Conservation (phyloP, 2,113 vertebrate genomes). For the Lampris incognitus region DNA sequence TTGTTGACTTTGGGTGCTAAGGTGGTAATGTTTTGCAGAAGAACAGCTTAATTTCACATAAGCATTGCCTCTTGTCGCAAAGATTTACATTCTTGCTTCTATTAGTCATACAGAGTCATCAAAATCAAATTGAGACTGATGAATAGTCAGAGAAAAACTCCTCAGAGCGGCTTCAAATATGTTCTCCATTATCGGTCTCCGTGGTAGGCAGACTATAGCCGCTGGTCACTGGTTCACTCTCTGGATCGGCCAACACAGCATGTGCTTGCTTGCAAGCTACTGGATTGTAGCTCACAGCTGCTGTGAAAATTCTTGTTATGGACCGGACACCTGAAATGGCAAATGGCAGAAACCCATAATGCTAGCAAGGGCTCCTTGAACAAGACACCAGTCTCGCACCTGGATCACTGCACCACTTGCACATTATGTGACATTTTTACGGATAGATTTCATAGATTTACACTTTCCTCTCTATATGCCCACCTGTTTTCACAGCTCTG, state of each 20-base stretch:
- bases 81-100: too few species aligned
- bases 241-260: neutral
- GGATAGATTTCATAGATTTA: too few species aligned
- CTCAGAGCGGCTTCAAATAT: too few species aligned
- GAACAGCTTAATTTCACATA: too few species aligned
- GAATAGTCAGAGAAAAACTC: too few species aligned
- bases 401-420: constrained; percentile 1
- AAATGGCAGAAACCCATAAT: constrained; percentile 4
- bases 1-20: too few species aligned
- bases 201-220: constrained; percentile 2
- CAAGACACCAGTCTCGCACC: neutral
- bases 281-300: constrained; percentile 9
- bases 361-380: constrained; percentile 11
- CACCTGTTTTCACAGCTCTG: constrained; percentile 22
- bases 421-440: too few species aligned
- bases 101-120: too few species aligned
- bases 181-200: too few species aligned
- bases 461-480: neutral
- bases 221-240: neutral
- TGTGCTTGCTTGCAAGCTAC: neutral
- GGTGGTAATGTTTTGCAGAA: too few species aligned
- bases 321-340: neutral
- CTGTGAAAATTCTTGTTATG: neutral
- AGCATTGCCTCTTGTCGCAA: too few species aligned
- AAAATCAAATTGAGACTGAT: too few species aligned